A percentile compares a stretch with the other conserved stretches of the same genome.
Evolutionary conservation across 2,797 vertebrate genomes (phyloP).

Genomic region (Geotrypetes seraphini): DNA sequence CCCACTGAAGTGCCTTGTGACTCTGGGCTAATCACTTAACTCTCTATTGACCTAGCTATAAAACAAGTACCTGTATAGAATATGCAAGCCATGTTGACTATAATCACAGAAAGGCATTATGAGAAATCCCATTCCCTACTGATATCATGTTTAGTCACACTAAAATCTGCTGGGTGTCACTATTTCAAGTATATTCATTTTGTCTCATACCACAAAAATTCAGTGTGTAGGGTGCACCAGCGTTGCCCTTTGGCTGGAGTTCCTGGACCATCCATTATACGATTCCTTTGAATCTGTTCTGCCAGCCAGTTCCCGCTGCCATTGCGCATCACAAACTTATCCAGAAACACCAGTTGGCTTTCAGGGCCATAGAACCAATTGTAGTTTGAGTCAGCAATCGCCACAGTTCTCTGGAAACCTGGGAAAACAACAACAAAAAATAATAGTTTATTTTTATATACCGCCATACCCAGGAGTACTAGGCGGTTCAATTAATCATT

Average conservation of each 20-base stretch:
- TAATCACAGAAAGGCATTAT: no score
- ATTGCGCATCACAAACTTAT: constrained; percentile 89
- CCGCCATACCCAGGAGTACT: no score
- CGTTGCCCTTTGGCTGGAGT: constrained; percentile 88
- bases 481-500: no score
- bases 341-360: constrained; percentile 93
- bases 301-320: constrained; percentile 97
- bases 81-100: no score
- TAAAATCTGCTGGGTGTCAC: no score
- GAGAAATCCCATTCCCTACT: no score
- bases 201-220: constrained; percentile 86
- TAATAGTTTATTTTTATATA: no score
- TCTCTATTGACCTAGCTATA: no score
- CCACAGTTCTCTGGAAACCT: constrained; percentile 94
- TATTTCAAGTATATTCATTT: constrained; percentile 1
- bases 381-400: constrained; percentile 95
- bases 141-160: no score
- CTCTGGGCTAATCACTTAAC: no score
- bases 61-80: no score
- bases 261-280: constrained; percentile 80
- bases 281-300: constrained; percentile 76
- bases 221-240: constrained; percentile 95
- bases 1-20: no score
- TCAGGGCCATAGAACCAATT: constrained; percentile 99
- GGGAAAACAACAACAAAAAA: background rate